Base-by-base conservation (phyloP, 2,797 vertebrate genomes). In the Argyrosomus regius region DNA sequence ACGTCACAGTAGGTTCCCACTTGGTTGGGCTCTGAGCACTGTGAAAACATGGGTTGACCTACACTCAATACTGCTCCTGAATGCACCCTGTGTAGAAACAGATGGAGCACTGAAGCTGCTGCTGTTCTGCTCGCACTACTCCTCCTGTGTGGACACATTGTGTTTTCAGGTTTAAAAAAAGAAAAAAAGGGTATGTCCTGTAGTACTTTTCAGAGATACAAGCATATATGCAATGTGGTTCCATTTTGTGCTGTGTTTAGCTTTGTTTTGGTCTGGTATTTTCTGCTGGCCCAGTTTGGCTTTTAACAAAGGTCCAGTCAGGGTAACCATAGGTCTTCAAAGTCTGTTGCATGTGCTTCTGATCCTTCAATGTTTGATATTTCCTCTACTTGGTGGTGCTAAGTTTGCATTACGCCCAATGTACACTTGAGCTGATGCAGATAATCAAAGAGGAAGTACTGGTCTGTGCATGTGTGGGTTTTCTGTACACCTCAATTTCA, bases 401-500 rank as follows among this genome's bases (percentile, higher is more conserved):
- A 56, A 60, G 57, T 74, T 78, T 8, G 13, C 65, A 66, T 75
- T 72, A 72, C 1, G 0, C 20, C 41, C 17, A 67, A 52, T 75
- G 61, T 66, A 35, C 70, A 48, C 41, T 53, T 17, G 62, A 72
- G 50, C 56, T 22, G 78, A 75, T 22, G 26, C 43, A 63, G 16
- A 58, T 68, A 67, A 62, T 72, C 31, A 71, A 71, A 78, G 41
- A 75, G 59, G 54, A 78, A 71, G 28, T 31, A 39, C 39, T 26
- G 43, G 28, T 28, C 6, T 35, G 41, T 68, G 62, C 49, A 28
- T 41, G 52, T 62, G 56, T 31, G 41, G 31, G 49, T 52, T 59
- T 75, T 45, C 45, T 64, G 14, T 66, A 72, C 35, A 59, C 65
- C 50, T 66, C 31, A 72, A 63, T 77, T 72, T 68, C 56, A 71